Conservation (phyloP, 1,140 invertebrate species). For the Dendrolimus punctatus region DNA sequence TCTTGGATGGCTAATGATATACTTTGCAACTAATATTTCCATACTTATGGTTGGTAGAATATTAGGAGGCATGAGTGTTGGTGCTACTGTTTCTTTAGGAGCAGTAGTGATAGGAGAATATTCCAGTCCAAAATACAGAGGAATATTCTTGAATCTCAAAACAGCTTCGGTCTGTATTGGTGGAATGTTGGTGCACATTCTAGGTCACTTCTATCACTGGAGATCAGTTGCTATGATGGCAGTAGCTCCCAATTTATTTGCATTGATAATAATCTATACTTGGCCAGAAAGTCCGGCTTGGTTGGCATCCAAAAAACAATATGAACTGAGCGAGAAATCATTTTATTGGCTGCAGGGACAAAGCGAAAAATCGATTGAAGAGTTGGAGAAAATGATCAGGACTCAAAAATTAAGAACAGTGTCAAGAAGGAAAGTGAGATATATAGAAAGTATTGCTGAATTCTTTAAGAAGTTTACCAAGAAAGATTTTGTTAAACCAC, state of each 20-base stretch:
- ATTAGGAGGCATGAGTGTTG: constrained; percentile 33
- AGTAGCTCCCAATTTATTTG: constrained; percentile 22
- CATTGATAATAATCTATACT: constrained; percentile 30
- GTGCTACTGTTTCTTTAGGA: constrained; percentile 39
- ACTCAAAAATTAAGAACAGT: constrained; percentile 28
- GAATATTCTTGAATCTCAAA: constrained; percentile 52
- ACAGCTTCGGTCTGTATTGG: constrained; percentile 44
- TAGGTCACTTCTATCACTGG: constrained; percentile 37
- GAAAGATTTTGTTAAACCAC: constrained; percentile 43
- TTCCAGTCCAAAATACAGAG: constrained; percentile 38
- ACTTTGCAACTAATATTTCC: constrained; percentile 27
- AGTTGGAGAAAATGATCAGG: constrained; percentile 33
- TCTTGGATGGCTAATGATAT: constrained; percentile 41
- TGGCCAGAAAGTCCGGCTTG: constrained; percentile 55
- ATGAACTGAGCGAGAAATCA: constrained; percentile 28
- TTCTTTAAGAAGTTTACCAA: constrained; percentile 42
- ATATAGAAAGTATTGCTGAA: constrained; percentile 7
- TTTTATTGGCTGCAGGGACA: constrained; percentile 46
- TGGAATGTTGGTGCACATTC: constrained; percentile 32
- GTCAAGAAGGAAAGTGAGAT: constrained; percentile 1
- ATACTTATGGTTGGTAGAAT: constrained; percentile 35
- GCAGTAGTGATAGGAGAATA: constrained; percentile 54
- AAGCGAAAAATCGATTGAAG: constrained; percentile 21
- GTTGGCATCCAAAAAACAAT: constrained; percentile 34
- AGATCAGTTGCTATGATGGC: constrained; percentile 35